Evolutionary conservation across 2,113 vertebrate genomes (phyloP).

Genomic region (Microcebus griseorufus): DNA sequence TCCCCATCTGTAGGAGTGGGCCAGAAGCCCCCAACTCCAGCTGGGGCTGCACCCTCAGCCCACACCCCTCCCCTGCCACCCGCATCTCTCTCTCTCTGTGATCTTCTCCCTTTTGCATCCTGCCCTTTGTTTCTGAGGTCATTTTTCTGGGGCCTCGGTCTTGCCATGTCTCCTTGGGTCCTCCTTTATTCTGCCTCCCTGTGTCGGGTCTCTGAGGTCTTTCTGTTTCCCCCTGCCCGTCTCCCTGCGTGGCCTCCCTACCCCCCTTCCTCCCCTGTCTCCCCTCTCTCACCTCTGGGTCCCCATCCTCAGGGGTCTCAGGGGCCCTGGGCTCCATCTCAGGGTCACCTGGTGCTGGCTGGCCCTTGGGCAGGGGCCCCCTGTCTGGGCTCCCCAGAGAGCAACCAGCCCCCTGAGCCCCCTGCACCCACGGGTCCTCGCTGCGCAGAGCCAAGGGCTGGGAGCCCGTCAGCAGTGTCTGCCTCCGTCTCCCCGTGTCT

Average conservation of each 20-base stretch:
- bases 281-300: slow-evolving; percentile 69
- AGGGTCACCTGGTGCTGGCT: neutral
- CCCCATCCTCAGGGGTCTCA: slow-evolving; percentile 61
- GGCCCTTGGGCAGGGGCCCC: neutral
- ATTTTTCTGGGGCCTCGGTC: fast-evolving
- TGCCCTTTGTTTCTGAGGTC: fast-evolving
- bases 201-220: neutral
- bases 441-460: neutral
- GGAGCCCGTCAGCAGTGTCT: neutral
- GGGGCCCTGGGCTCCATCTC: slow-evolving; percentile 66
- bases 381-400: neutral
- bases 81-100: fast-evolving
- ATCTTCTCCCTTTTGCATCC: neutral
- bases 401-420: fast-evolving
- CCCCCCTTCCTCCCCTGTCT: neutral
- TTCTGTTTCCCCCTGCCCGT: slow-evolving; percentile 69
- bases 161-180: slow-evolving; percentile 79
- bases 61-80: fast-evolving
- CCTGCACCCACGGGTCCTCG: fast-evolving
- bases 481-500: fast-evolving
- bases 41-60: neutral
- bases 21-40: neutral
- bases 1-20: neutral
- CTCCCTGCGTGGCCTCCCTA: neutral
- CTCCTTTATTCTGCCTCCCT: neutral